Base-by-base conservation (phyloP, 2,797 vertebrate species). In the Sebastes flavidus region DNA sequence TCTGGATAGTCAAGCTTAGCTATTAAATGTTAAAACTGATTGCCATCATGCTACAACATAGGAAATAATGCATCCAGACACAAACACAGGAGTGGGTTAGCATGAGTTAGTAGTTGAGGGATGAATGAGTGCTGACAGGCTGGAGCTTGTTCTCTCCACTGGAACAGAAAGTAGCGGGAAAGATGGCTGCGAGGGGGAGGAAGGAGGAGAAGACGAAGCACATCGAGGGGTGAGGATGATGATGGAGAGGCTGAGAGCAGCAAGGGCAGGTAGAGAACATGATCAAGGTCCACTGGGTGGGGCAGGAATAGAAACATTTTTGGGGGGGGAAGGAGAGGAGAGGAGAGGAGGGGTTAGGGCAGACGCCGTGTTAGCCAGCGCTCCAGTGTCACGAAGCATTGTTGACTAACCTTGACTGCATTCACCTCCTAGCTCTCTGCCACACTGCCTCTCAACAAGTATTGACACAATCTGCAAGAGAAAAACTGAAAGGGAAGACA, bases 331-430 rank as follows among this genome's bases (percentile, higher is more conserved):
- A 18, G 49, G 18, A 8, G 20, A 16, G 46, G 18, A n/a, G 6
- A 34, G 34, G 18, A 30, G 30, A 3, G 54, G 3, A 25, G 66
- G 24, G 54, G 30, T 62, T 54, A 78, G 61, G 52, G 67, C 36
- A 82, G 38, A 52, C 27, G 58, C 61, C 70, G 84, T 80, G 52
- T 91, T 89, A 87, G 89, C 85, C 84, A 87, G 72, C 55, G 68
- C 83, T 78, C 73, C 72, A 83, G 83, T 86, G 84, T 90, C 87
- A 87, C 67, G 8, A 82, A 89, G 80, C 73, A 72, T 86, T 91
- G 89, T 93, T 89, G 91, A 94, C 93, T 92, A 95, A 94, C 94
- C 94, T 94, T 94, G 90, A 95, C 94, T 94, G 90, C 92, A 92
- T 94, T 94, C 93, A 94, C 90, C 88, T 94, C 91, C 90, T 91